Evolutionary conservation across 1,140 invertebrate species (phyloP).

Genomic region (Bicyclus anynana): DNA sequence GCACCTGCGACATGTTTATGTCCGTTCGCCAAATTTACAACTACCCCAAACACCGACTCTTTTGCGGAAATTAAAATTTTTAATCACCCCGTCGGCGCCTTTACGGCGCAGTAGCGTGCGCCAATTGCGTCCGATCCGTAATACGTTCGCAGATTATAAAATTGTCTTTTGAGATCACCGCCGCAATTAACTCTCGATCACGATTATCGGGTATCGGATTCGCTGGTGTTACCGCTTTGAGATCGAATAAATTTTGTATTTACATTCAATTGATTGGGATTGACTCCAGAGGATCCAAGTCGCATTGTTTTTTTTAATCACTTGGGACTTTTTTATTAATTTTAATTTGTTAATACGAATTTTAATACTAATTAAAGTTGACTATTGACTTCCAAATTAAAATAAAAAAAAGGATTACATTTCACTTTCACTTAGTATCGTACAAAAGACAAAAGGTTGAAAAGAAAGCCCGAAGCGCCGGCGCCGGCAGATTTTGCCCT

Average conservation of each 20-base stretch:
- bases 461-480: slow-evolving; percentile 32
- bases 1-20: slow-evolving; percentile 70
- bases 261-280: slow-evolving; percentile 19
- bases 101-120: slow-evolving; percentile 36
- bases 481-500: slow-evolving; percentile 41
- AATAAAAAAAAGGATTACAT: slow-evolving; percentile 2
- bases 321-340: no score
- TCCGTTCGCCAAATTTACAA: slow-evolving; percentile 60
- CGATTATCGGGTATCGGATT: slow-evolving; percentile 29
- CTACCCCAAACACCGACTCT: slow-evolving; percentile 33
- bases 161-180: slow-evolving; percentile 45
- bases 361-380: no score
- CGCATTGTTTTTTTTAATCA: slow-evolving; percentile 4
- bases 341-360: no score
- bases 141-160: slow-evolving; percentile 59
- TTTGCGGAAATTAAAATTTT: slow-evolving; percentile 61
- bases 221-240: slow-evolving; percentile 16
- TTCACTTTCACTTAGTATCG: slow-evolving; percentile 10
- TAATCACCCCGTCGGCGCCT: slow-evolving; percentile 58
- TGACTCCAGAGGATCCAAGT: background rate
- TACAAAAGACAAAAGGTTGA: slow-evolving; percentile 13
- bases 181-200: slow-evolving; percentile 48
- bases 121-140: slow-evolving; percentile 44
- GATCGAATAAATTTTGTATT: slow-evolving; percentile 16
- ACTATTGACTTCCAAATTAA: no score